Evolutionary conservation across 2,797 vertebrate species (phyloP), one percentile per base, ranked within the genome.

Genomic region (Enteromius mattozi): DNA sequence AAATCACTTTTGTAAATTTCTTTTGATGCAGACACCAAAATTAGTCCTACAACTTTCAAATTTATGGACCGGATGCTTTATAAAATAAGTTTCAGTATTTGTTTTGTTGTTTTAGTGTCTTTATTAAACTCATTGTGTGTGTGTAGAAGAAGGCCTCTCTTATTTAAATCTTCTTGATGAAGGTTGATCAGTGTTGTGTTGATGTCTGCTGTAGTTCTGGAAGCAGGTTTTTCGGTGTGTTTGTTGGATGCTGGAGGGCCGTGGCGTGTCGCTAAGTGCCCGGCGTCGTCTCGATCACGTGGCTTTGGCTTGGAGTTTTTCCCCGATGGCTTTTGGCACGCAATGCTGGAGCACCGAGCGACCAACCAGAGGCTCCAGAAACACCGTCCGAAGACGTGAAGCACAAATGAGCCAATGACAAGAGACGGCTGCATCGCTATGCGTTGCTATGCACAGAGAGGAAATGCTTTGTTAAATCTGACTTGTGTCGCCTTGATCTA

Each of bases 261-360:
- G 30, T 37, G 89, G 91, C 14, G 21, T 69, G 42, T 82, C 92
- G 91, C 93, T 96, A 91, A 90, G 93, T 92, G 92, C 90, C 88
- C 88, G 88, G 89, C 91, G 93, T 70, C n/a, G 82, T 91, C 92
- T 87, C 92, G 86, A 88, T 94, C 92, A 93, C 74, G 76, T 91
- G 91, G 3, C 87, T 87, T 84, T 66, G 40, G 90, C 92, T 91
- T 90, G 87, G 90, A 91, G 80, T 85, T 90, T 77, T 90, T 91
- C 92, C 90, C 91, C 82, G 91, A 92, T 91, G 90, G 90, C 94
- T 88, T 89, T 77, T 95, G 92, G 93, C 96, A 96, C 85, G 91
- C 93, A 78, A 92, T 94, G 87, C 93, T 91, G 33, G 42, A 92
- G 90, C 92, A 84, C 47, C 77, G 65, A 51, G 42, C 69, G 61